These are phyloP conservation scores for Clanis bilineata DNA, from an alignment of 2,888 invertebrate genomes.

Conservation along the genomic window DNA sequence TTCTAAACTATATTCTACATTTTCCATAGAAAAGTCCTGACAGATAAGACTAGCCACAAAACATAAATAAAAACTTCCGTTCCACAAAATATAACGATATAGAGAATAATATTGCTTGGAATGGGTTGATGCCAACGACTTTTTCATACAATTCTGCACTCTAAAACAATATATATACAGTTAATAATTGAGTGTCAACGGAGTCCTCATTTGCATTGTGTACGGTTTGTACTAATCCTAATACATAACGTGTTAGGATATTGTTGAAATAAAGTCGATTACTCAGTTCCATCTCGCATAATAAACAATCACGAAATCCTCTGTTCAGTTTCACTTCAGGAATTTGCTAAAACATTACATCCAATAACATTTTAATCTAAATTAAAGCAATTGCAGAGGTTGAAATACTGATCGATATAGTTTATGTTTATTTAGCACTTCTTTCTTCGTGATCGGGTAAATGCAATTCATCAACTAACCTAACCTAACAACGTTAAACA, in stretches of 20 bases:
- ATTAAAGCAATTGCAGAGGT: neutral
- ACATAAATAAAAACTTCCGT: no score
- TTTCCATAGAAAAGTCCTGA: no score
- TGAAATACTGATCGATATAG: neutral
- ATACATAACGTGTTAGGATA: neutral
- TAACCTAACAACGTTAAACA: neutral
- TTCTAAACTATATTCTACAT: no score
- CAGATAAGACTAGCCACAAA: no score
- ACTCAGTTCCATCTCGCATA: neutral
- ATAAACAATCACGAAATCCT: constrained; percentile 1
- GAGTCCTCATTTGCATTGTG: neutral
- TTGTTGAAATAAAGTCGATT: neutral
- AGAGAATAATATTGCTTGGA: neutral
- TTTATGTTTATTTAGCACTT: neutral
- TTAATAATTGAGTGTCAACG: neutral
- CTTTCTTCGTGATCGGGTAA: neutral
- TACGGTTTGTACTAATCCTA: neutral
- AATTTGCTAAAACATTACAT: neutral
- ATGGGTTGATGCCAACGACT: neutral
- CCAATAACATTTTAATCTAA: neutral
- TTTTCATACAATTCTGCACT: neutral
- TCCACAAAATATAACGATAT: no score
- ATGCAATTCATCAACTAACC: neutral
- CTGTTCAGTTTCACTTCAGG: neutral
- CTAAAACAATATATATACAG: neutral